Base-by-base conservation (phyloP, 2,888 invertebrate genomes). In the Limnephilus lunatus region DNA sequence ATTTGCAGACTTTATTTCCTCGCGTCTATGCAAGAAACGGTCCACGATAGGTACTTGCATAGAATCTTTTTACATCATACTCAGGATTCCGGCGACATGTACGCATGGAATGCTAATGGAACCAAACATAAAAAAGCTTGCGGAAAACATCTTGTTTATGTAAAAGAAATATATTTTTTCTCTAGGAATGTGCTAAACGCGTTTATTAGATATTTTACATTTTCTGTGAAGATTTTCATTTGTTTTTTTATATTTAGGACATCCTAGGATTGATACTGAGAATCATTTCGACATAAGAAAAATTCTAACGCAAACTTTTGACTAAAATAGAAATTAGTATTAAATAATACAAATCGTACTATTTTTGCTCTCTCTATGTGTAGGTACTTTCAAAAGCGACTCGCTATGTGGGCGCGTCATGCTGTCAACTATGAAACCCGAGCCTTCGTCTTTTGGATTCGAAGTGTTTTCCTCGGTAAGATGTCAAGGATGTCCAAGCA, bases 1-100 rank as follows among this genome's bases (percentile, higher is more conserved):
- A 90, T 90, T 90, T 90, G 90, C 81, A 90, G 82, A 90, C 82
- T 90, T 90, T 90, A 90, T 90, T 90, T 90, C 90, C 81, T 82
- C 82, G 90, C 44, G 81, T 89, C 31, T 44, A n/a, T 68, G 30
- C 89, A 81, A 25, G 89, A 80, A 89, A n/a, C 30, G 44, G 39
- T 82, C 82, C 30, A 48, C 82, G 30, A 90, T 82, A 15, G 48
- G 48, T 48, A 48, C 90, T 90, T 30, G 19, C 12, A 11, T 31
- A 30, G 25, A 48, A 82, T 82, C 14, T 44, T 82, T 89, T 90
- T 82, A 44, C 82, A 90, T 82, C 48, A 90, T 90, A 44, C 82
- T 44, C 82, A 12, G 82, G 82, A 90, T 82, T 48, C 82, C 90
- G 19, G 15, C 15, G 31, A 82, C 82, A 82, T 90, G 82, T 48